Evolutionary conservation across 2,888 invertebrate genomes (phyloP).

Genomic region (Acleris laterana): DNA sequence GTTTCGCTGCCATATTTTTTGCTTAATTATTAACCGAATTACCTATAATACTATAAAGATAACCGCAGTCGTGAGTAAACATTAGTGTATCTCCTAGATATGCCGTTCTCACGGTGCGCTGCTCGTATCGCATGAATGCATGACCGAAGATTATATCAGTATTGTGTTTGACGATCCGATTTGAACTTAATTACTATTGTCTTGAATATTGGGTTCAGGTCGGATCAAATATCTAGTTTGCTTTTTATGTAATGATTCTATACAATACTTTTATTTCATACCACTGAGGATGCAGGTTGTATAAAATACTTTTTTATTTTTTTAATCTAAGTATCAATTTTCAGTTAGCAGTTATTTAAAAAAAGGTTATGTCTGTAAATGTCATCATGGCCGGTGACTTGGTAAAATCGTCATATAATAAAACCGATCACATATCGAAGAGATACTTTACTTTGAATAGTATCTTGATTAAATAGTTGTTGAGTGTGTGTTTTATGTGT

Average conservation of each 20-base stretch:
- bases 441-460: too few relatives aligned
- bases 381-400: too few relatives aligned
- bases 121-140: slow-evolving; percentile 43
- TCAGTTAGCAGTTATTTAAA: not conserved
- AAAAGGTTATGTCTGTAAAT: not conserved
- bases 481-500: too few relatives aligned
- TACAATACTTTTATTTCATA: not conserved
- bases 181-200: slow-evolving; percentile 6
- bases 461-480: too few relatives aligned
- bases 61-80: not conserved
- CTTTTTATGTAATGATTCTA: slow-evolving; percentile 8
- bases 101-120: slow-evolving; percentile 41
- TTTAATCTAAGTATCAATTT: not conserved
- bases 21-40: not conserved
- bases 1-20: not conserved
- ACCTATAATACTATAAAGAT: not conserved
- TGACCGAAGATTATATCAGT: slow-evolving; percentile 42
- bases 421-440: too few relatives aligned
- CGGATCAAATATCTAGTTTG: slow-evolving; percentile 9
- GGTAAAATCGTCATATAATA: too few relatives aligned
- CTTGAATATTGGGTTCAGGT: slow-evolving; percentile 5
- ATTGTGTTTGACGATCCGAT: slow-evolving; percentile 33
- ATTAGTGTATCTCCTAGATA: slow-evolving; percentile 44
- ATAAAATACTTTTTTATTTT: slow-evolving; percentile 9
- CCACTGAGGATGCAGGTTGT: slow-evolving; percentile 11